Conservation (phyloP, 2,797 vertebrate species). For the Zalophus californianus region DNA sequence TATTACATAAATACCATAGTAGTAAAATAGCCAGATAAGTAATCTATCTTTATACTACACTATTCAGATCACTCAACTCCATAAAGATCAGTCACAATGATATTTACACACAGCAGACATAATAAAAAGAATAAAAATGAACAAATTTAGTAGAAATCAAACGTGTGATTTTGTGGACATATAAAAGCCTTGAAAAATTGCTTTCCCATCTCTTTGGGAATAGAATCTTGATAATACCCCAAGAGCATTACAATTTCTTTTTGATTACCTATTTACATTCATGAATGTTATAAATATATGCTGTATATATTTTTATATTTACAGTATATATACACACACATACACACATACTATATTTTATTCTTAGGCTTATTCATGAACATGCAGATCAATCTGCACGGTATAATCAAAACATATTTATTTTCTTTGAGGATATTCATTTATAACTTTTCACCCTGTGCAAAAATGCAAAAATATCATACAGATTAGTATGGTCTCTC, state of each 20-base stretch:
- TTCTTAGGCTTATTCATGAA: constrained; percentile 64
- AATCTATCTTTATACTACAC: constrained; percentile 33
- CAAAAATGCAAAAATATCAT: constrained; percentile 74
- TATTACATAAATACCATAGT: constrained; percentile 47
- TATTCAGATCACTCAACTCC: not conserved
- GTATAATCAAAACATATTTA: constrained; percentile 44
- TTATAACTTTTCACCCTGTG: constrained; percentile 65
- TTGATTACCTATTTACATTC: constrained; percentile 39
- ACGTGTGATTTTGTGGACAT: constrained; percentile 16
- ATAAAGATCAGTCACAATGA: constrained; percentile 23
- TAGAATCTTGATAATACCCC: not conserved
- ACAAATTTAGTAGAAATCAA: constrained; percentile 62
- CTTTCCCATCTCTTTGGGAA: constrained; percentile 17
- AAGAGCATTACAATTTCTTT: constrained; percentile 27
- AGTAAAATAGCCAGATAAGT: constrained; percentile 33
- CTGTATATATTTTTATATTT: constrained; percentile 67
- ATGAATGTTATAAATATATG: constrained; percentile 74
- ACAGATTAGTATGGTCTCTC: constrained; percentile 74
- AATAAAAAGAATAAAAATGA: constrained; percentile 57
- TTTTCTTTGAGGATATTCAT: constrained; percentile 36
- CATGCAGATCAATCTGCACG: constrained; percentile 59
- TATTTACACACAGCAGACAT: constrained; percentile 47
- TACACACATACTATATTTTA: constrained; percentile 24
- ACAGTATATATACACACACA: constrained; percentile 66
- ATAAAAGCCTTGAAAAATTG: constrained; percentile 42